Conservation (phyloP, 2,797 vertebrate genomes). For the Esox masquinongy region DNA sequence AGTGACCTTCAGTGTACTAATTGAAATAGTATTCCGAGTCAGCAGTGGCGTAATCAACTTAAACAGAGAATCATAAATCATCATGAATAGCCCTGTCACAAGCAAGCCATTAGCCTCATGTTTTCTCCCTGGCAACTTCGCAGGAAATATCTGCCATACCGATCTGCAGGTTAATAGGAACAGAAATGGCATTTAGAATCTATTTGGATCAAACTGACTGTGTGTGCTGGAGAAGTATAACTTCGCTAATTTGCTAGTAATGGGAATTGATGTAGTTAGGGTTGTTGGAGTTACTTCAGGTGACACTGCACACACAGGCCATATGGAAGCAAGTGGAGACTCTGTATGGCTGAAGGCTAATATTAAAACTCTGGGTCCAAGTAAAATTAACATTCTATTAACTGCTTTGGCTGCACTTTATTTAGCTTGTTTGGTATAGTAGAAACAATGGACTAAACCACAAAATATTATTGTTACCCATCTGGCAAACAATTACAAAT, state of each 20-base stretch:
- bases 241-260: slow-evolving; percentile 99
- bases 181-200: slow-evolving; percentile 99
- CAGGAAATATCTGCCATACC: slow-evolving; percentile 97
- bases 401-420: background rate
- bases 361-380: background rate
- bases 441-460: background rate
- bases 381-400: background rate
- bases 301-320: slow-evolving; percentile 59
- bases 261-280: slow-evolving; percentile 99
- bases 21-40: slow-evolving; percentile 99
- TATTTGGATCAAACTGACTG: slow-evolving; percentile 99
- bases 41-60: slow-evolving; percentile 99
- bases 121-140: slow-evolving; percentile 94
- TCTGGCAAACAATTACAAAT: background rate
- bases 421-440: background rate
- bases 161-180: slow-evolving; percentile 99
- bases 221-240: slow-evolving; percentile 93
- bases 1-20: slow-evolving; percentile 99
- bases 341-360: background rate
- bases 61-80: slow-evolving; percentile 99
- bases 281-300: slow-evolving; percentile 86
- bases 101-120: slow-evolving; percentile 95
- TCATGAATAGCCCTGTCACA: slow-evolving; percentile 99
- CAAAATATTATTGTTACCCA: background rate
- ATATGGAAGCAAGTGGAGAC: slow-evolving; percentile 9